These are phyloP conservation scores for Adela reaumurella DNA, from an alignment of 2,888 invertebrate species.

Conservation along the genomic window DNA sequence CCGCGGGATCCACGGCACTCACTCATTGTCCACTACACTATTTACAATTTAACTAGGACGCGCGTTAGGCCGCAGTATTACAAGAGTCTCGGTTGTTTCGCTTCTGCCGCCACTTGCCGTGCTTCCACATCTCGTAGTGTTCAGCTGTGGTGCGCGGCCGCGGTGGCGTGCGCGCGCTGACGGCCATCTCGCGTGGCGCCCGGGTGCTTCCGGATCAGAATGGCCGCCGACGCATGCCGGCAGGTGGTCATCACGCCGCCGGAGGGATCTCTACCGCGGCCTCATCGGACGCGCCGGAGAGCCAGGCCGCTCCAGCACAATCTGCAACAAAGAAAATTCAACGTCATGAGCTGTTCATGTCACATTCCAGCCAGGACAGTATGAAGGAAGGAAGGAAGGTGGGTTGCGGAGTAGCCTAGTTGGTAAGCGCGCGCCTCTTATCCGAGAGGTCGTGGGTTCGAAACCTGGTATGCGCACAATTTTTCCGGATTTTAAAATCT, in stretches of 20 bases:
- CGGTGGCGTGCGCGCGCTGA: slow-evolving; percentile 25
- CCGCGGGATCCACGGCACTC: slow-evolving; percentile 17
- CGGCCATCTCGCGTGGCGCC: slow-evolving; percentile 50
- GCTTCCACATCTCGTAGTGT: slow-evolving; percentile 71
- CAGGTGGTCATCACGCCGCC: slow-evolving; percentile 54
- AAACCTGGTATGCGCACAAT: too few species aligned
- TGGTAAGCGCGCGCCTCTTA: too few species aligned
- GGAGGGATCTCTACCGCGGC: slow-evolving; percentile 31
- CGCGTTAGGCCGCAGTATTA: slow-evolving; percentile 40
- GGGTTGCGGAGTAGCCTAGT: too few species aligned
- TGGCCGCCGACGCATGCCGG: slow-evolving; percentile 53
- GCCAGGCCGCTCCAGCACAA: slow-evolving; percentile 21
- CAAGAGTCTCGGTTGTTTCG: slow-evolving; percentile 24
- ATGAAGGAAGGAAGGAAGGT: too few species aligned
- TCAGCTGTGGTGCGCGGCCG: slow-evolving; percentile 29
- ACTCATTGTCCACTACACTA: slow-evolving; percentile 39
- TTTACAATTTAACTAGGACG: slow-evolving; percentile 50
- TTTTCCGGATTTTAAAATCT: too few species aligned
- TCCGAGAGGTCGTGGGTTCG: too few species aligned
- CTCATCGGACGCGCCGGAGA: slow-evolving; percentile 13
- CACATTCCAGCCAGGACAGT: too few species aligned
- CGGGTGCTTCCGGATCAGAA: slow-evolving; percentile 49
- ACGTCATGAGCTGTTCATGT: too few species aligned
- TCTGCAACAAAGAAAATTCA: slow-evolving; percentile 30
- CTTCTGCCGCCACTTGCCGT: slow-evolving; percentile 74